Evolutionary conservation across 2,888 invertebrate genomes (phyloP).

Genomic region (Elmis aenea): DNA sequence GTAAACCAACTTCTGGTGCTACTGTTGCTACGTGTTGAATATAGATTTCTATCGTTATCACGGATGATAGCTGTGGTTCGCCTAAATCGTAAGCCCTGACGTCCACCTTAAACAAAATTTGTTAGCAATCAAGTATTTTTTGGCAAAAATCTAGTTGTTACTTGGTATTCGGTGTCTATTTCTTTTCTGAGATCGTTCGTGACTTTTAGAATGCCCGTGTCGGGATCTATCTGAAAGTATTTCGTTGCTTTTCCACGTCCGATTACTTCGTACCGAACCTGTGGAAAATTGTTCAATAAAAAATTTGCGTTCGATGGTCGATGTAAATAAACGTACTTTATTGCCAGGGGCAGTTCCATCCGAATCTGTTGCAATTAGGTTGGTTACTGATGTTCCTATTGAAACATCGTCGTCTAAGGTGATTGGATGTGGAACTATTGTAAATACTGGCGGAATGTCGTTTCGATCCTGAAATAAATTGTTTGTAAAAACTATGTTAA

Average conservation of each 20-base stretch:
- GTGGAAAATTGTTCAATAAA: no score
- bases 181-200: conserved; percentile 82
- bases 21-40: conserved; percentile 71
- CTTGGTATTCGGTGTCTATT: conserved; percentile 81
- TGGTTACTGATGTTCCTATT: conserved; percentile 75
- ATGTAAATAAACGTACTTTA: conserved; percentile 47
- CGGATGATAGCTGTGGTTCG: conserved; percentile 77
- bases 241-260: conserved; percentile 76
- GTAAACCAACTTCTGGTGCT: conserved; percentile 68
- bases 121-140: no score
- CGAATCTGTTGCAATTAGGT: conserved; percentile 73
- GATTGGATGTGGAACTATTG: conserved; percentile 74
- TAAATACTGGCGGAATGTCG: conserved; percentile 84
- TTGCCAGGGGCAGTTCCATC: conserved; percentile 85
- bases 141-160: conserved; percentile 34
- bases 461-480: conserved; percentile 70
- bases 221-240: conserved; percentile 84
- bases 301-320: neutral
- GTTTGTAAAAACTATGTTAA: no score
- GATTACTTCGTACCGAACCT: conserved; percentile 70
- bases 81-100: conserved; percentile 83
- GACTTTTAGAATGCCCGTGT: conserved; percentile 73
- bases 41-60: conserved; percentile 75
- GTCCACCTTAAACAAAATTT: conserved; percentile 65
- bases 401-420: conserved; percentile 78